Evolutionary conservation across 2,888 invertebrate species (phyloP), one percentile per base, ranked within the genome.

Genomic region (Ametastegia equiseti): DNA sequence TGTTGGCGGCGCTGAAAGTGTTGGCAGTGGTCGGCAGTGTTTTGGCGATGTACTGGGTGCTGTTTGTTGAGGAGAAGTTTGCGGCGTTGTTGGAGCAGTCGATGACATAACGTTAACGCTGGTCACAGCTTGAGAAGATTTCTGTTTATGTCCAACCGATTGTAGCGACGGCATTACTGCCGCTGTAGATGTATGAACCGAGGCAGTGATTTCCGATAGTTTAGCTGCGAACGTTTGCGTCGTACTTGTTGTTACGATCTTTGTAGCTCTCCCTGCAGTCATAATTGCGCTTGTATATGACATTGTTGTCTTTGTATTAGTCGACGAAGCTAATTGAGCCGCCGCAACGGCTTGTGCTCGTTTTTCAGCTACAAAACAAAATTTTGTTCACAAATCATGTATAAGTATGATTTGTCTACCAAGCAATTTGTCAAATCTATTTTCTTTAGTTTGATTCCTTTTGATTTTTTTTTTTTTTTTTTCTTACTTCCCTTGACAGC

Each of bases 151-250:
- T 81, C 86, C 85, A 63, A 86, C 83, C 67, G 84, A 86, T 81
- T 88, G 88, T 83, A 86, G 87, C 54, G 88, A 86, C 83, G 88
- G 89, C 85, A 86, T 87, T 75, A 88, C 85, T 69, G 88, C 86
- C 69, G 75, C 42, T 13, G 80, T 73, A 7, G 82, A 81, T 3
- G 81, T 73, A 78, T 86, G 86, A 75, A 90, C 86, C 81, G 91
- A 86, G 84, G 90, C 89, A 86, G 92, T 92, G 87, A 92, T 91
- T 92, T 95, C 94, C 9, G 95, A 94, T 81, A 96, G 93, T 91
- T 96, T 96, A 81, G 96, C 96, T 23, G 96, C 96, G 92, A 96
- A 96, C 1, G 96, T 95, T 92, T 95, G 95, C 71, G 94, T 93
- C n/a, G 94, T 93, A 80, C 93, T 93, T 85, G 94, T 93, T 81